Percentiles rank a stretch among this genome's conserved stretches.
These are phyloP conservation scores for Xiphophorus maculatus DNA, from an alignment of 2,113 vertebrate species.

Conservation along the genomic window DNA sequence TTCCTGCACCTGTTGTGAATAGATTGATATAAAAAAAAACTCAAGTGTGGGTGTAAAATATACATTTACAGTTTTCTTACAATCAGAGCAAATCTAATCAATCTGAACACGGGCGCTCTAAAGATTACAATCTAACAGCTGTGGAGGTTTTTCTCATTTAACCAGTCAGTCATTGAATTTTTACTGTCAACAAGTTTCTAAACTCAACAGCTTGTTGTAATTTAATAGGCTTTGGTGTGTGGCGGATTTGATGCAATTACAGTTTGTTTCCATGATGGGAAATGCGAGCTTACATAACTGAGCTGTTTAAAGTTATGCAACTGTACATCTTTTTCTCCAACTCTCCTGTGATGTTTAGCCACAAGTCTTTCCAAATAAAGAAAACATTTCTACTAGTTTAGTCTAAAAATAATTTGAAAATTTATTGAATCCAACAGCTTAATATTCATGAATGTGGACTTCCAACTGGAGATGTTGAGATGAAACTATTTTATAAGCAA, in stretches of 20 bases:
- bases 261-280: neutral
- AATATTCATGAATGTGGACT: neutral
- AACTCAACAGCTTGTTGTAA: neutral
- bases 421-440: neutral
- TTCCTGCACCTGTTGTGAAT: neutral
- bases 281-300: neutral
- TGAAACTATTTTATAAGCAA: no score
- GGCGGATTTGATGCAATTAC: neutral
- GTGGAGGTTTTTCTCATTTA: neutral
- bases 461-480: no score
- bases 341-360: neutral
- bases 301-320: neutral
- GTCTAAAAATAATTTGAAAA: neutral
- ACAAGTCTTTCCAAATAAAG: neutral
- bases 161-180: no score
- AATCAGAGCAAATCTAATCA: constrained; percentile 18
- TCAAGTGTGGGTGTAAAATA: constrained; percentile 10
- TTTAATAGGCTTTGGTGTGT: neutral
- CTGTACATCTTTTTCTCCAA: neutral
- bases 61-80: neutral
- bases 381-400: neutral
- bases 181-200: neutral
- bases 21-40: neutral
- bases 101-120: constrained; percentile 13
- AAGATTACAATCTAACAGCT: constrained; percentile 23